Percentiles rank a stretch among this genome's conserved stretches.
phyloP scores from a whole-genome alignment of 2,888 invertebrate species.

The Folsomia candida region DNA sequence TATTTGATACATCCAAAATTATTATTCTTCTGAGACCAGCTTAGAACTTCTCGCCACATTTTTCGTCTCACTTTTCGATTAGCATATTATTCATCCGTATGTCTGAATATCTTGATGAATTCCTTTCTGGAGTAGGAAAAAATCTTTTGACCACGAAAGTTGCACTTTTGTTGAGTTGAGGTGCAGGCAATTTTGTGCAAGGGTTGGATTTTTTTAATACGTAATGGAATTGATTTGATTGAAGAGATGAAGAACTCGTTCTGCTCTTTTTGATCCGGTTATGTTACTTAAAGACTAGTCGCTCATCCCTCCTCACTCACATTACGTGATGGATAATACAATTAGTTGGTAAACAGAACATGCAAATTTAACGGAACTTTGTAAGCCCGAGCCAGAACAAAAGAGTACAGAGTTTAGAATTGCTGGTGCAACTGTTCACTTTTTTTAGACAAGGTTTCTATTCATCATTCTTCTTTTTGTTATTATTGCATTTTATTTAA shows the following conservation, averaged over 20 bases:
- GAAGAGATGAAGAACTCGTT: slow-evolving; percentile 1
- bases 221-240: neutral
- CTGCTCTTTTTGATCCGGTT: neutral
- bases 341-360: slow-evolving; percentile 1
- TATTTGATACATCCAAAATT: no score
- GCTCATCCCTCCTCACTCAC: no score
- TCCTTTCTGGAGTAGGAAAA: no score
- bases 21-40: no score
- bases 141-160: no score
- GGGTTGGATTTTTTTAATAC: no score
- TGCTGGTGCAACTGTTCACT: neutral
- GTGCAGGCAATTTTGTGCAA: no score
- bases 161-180: no score
- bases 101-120: no score
- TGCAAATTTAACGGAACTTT: slow-evolving; percentile 7
- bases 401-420: no score
- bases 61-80: no score
- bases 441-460: neutral
- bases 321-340: neutral
- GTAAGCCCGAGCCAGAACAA: neutral
- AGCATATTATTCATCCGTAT: no score
- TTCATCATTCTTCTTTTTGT: neutral
- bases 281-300: neutral
- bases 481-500: neutral
- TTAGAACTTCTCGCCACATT: slow-evolving; percentile 1